Conservation (phyloP, 2,797 vertebrate species). For the Acanthurus leucopareius region DNA sequence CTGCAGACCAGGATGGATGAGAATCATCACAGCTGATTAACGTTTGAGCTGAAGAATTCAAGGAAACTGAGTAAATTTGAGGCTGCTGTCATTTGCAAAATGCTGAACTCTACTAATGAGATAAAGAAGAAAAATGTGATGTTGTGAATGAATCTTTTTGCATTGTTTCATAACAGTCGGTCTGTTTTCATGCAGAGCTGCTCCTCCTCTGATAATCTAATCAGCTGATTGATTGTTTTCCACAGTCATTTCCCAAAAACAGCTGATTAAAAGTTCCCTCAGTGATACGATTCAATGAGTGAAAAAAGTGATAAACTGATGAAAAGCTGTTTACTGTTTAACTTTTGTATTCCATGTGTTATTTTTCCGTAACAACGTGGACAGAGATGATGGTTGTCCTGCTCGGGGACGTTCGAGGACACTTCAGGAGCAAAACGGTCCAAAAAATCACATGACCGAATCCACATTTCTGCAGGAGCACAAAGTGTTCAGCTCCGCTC, state of each 20-base stretch:
- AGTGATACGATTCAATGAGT: background rate
- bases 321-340: background rate
- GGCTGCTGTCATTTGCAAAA: background rate
- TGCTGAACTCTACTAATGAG: background rate
- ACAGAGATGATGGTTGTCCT: too few relatives aligned
- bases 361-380: too few relatives aligned
- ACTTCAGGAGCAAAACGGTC: background rate
- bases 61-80: background rate
- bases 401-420: conserved; percentile 10
- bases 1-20: conserved; percentile 23
- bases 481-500: background rate
- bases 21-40: background rate
- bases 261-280: background rate
- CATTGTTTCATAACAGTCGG: background rate
- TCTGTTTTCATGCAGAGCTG: background rate
- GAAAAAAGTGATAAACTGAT: background rate
- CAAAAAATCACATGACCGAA: background rate
- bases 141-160: background rate
- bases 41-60: conserved; percentile 8
- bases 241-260: background rate
- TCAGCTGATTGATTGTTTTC: background rate
- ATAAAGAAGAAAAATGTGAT: background rate
- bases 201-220: background rate
- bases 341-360: too few relatives aligned
- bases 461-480: background rate